Evolutionary conservation across 2,113 vertebrate species (phyloP).

Genomic region (Ptychochromis oligacanthus): DNA sequence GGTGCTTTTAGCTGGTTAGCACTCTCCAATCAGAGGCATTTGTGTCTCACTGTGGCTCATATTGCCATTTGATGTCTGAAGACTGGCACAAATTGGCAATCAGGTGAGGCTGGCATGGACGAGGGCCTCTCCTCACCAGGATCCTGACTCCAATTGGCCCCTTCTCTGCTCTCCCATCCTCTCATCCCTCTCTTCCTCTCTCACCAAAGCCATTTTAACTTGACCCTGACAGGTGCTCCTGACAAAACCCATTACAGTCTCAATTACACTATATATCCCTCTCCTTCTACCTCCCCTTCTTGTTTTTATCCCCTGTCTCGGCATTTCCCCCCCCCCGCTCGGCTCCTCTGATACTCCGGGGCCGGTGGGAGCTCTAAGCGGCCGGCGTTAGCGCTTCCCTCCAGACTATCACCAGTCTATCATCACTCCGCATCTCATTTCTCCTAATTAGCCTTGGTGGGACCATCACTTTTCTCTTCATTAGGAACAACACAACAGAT

Average conservation of each 20-base stretch:
- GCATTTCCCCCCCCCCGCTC: not conserved
- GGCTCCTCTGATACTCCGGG: conserved; percentile 10
- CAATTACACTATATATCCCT: conserved; percentile 71
- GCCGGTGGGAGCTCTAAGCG: conserved; percentile 10
- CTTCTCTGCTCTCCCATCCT: conserved; percentile 33
- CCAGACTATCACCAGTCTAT: conserved; percentile 29
- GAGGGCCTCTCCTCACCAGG: conserved; percentile 47
- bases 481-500: conserved; percentile 48
- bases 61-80: conserved; percentile 64
- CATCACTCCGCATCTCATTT: conserved; percentile 30
- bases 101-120: conserved; percentile 75
- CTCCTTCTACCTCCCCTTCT: not conserved
- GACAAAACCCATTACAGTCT: conserved; percentile 80
- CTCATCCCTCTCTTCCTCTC: conserved; percentile 53
- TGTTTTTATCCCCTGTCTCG: conserved; percentile 15
- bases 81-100: conserved; percentile 80
- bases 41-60: conserved; percentile 35
- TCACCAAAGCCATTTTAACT: conserved; percentile 60
- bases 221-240: conserved; percentile 78
- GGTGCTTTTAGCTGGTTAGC: conserved; percentile 38
- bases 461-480: conserved; percentile 45
- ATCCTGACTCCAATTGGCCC: conserved; percentile 70
- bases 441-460: conserved; percentile 57
- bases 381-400: not conserved
- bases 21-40: conserved; percentile 41